Evolutionary conservation across 2,888 invertebrate species (phyloP).

Genomic region (Epinotia brunnichana): DNA sequence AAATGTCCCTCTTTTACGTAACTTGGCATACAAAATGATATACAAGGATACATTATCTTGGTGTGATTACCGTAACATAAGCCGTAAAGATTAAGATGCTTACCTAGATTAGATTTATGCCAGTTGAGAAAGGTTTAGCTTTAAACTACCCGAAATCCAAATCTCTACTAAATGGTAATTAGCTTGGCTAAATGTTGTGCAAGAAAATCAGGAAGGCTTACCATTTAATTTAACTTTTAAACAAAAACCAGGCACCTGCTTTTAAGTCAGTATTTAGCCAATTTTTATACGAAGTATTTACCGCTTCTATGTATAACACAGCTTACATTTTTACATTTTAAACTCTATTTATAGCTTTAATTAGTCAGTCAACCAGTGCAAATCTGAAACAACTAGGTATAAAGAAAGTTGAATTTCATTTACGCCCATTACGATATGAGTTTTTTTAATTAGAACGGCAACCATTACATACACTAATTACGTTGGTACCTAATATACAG

Average conservation of each 20-base stretch:
- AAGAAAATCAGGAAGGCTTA: constrained; percentile 23
- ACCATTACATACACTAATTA: too few species aligned
- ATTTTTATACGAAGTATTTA: background rate
- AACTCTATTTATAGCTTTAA: background rate
- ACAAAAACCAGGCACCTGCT: constrained; percentile 3
- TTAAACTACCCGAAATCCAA: constrained; percentile 28
- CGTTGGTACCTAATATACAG: too few species aligned
- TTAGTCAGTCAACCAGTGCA: background rate
- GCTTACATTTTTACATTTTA: background rate
- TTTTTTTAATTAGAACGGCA: too few species aligned
- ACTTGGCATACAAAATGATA: too few species aligned
- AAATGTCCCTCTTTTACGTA: too few species aligned
- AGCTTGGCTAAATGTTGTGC: constrained; percentile 29
- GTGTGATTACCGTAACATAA: constrained; percentile 25
- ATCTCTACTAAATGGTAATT: constrained; percentile 36
- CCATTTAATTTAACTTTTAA: constrained; percentile 15
- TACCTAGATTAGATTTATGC: constrained; percentile 34
- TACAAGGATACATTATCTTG: constrained; percentile 23
- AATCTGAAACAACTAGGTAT: too few species aligned
- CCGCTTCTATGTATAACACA: background rate
- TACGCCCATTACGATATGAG: too few species aligned
- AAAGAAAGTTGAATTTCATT: too few species aligned
- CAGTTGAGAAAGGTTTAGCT: constrained; percentile 35
- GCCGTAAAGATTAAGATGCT: constrained; percentile 37
- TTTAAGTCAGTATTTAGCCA: background rate